Conservation (phyloP, 2,888 invertebrate genomes). For the Troides helena region DNA sequence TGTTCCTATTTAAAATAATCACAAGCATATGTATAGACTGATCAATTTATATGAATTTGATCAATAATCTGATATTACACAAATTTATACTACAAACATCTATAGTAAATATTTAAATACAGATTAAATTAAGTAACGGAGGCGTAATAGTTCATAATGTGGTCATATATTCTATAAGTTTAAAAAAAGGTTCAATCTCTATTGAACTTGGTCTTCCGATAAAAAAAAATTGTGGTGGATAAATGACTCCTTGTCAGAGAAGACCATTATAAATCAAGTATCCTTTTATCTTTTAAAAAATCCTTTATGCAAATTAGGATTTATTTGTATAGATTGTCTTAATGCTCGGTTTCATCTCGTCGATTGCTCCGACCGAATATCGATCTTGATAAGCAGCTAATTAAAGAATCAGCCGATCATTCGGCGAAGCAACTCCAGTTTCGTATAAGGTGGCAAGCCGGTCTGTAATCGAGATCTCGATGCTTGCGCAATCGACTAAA, state of each 20-base stretch:
- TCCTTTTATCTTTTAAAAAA: slow-evolving; percentile 28
- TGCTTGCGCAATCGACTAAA: slow-evolving; percentile 69
- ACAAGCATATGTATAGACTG: not conserved
- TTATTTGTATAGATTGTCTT: slow-evolving; percentile 48
- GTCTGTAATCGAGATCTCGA: slow-evolving; percentile 65
- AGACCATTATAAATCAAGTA: not conserved
- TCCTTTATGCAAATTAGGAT: slow-evolving; percentile 45
- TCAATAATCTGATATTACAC: not conserved
- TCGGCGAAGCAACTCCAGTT: slow-evolving; percentile 34
- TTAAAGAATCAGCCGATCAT: slow-evolving; percentile 43
- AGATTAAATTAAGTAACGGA: not conserved
- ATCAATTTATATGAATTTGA: slow-evolving; percentile 1
- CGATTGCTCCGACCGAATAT: slow-evolving; percentile 48
- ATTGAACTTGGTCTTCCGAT: too few species aligned
- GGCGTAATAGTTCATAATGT: too few species aligned
- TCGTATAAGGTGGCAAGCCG: slow-evolving; percentile 54
- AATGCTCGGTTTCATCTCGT: slow-evolving; percentile 57
- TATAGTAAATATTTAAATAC: too few species aligned
- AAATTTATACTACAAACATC: too few species aligned
- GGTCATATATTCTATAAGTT: too few species aligned
- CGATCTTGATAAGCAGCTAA: slow-evolving; percentile 45
- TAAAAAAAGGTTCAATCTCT: too few species aligned
- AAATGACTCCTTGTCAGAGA: too few species aligned
- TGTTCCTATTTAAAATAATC: not conserved
- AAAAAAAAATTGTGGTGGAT: too few species aligned